Base-by-base conservation (phyloP, 2,797 vertebrate species). In the Phrynocephalus forsythii region DNA sequence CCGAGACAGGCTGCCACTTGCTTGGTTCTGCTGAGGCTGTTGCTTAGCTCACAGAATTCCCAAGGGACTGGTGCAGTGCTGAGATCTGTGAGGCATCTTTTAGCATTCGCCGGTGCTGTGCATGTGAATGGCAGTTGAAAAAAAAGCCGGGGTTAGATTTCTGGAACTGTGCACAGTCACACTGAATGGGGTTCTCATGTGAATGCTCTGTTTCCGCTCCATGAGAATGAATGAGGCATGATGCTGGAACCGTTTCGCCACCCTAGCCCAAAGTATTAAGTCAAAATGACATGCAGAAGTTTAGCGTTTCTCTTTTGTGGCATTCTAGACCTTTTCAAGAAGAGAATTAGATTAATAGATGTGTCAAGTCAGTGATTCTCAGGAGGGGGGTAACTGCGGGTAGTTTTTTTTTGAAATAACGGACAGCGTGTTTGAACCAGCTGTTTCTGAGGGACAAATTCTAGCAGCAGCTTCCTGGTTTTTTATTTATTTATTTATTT, bases 151-250 rank as follows among this genome's bases (percentile, higher is more conserved):
- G 79, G 76, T 83, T 85, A 87, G 82, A 72, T 88, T 93, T 87
- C 90, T 86, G 28, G 72, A 87, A 48, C 80, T 91, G 91, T 85
- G 87, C 48, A n/a, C 84, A 68, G 2, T 30, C 83, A 87, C 87
- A 86, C 80, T 83, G 85, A 91, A 87, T 89, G 56, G 92, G 87
- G 0, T 88, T 85, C 90, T 86, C 90, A 89, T 79, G 16, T 79
- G 86, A 86, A 68, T 72, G 77, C 83, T 56, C 83, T 92, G 84
- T 93, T 95, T 95, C 90, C 88, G 15, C 87, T 81, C 72, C 86
- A 88, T 52, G n/a, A 60, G 88, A 85, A 91, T 85, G 86, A 75
- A 86, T 84, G 86, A 85, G 44, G 33, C 71, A 89, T 18, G 92
- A 0, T 1, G 72, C 68, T 92, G 91, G 92, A 93, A 90, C 91